Base-by-base conservation (phyloP, 2,888 invertebrate genomes). In the Tillus elongatus region DNA sequence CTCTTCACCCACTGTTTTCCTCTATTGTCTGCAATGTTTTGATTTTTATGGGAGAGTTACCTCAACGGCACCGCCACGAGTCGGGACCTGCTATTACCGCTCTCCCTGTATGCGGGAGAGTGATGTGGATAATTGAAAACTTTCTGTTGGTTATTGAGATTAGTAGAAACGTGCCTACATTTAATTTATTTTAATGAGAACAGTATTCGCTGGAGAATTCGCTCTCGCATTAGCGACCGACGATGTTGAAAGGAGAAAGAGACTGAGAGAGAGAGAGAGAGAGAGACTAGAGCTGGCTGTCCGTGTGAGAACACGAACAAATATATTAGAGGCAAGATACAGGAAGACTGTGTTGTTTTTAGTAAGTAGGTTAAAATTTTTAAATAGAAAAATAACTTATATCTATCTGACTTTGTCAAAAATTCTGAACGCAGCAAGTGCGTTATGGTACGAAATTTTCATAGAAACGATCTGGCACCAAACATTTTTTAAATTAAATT, bases 21-120 rank as follows among this genome's bases (percentile, higher is more conserved):
- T n/a, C n/a, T n/a, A n/a, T n/a, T n/a, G n/a, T n/a, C 52, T 54
- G 53, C 58, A 54, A 56, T 60, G 61, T 62, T 62, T 60, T 62
- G 61, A 61, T 63, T 61, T 61, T 63, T 63, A 58, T 63, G 62
- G 62, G 62, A 63, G 61, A 61, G 56, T 60, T 57, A 50, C 52
- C 51, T 52, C 52, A 49, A 41, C 45, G 47, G 43, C 47, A 47
- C 46, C 44, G 46, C 49, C 50, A 44, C 44, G 46, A 40, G 33
- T 37, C 42, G 46, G 42, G n/a, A n/a, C n/a, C n/a, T n/a, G n/a
- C n/a, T n/a, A n/a, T n/a, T n/a, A n/a, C n/a, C n/a, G n/a, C n/a
- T n/a, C n/a, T n/a, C n/a, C n/a, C n/a, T n/a, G 36, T 19, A 19
- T 19, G 6, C 24, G 6, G 24, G n/a, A n/a, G 6, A 19, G 24